Evolutionary conservation across 2,888 invertebrate genomes (phyloP).

Genomic region (Drosophila gaucha): DNA sequence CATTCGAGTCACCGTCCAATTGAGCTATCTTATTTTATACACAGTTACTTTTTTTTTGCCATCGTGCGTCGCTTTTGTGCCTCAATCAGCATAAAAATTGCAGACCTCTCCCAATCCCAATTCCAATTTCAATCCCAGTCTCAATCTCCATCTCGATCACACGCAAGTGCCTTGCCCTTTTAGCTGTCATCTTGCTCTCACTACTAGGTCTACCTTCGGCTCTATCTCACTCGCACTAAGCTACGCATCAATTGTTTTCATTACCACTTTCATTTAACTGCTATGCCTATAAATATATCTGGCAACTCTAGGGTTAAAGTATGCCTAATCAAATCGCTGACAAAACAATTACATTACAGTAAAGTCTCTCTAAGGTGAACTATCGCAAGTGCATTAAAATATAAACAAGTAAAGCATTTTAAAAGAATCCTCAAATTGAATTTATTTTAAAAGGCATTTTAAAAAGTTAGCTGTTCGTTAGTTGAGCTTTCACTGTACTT

Average conservation of each 20-base stretch:
- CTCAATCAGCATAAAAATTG: constrained; percentile 24
- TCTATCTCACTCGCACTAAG: constrained; percentile 1
- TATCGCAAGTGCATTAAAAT: too few relatives aligned
- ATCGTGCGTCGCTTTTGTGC: constrained; percentile 45
- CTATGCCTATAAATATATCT: constrained; percentile 61
- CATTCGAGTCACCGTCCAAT: constrained; percentile 57
- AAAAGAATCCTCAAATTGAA: neutral
- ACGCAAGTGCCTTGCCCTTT: constrained; percentile 43
- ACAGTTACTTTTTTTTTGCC: constrained; percentile 28
- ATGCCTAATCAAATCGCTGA: constrained; percentile 54
- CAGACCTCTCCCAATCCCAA: constrained; percentile 5
- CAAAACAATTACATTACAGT: constrained; percentile 16
- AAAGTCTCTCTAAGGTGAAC: neutral
- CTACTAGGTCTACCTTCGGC: neutral
- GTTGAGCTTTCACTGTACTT: neutral
- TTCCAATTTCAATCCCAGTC: constrained; percentile 35
- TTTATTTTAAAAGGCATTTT: neutral
- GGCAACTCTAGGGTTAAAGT: constrained; percentile 62
- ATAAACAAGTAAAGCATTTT: neutral
- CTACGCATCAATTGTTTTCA: constrained; percentile 70
- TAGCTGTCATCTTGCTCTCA: constrained; percentile 8
- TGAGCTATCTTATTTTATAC: constrained; percentile 40
- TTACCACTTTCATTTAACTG: constrained; percentile 74
- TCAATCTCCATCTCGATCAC: constrained; percentile 35
- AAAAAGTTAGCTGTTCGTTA: neutral